Evolutionary conservation across 2,797 vertebrate genomes (phyloP).

Genomic region (Chromobotia macracanthus): DNA sequence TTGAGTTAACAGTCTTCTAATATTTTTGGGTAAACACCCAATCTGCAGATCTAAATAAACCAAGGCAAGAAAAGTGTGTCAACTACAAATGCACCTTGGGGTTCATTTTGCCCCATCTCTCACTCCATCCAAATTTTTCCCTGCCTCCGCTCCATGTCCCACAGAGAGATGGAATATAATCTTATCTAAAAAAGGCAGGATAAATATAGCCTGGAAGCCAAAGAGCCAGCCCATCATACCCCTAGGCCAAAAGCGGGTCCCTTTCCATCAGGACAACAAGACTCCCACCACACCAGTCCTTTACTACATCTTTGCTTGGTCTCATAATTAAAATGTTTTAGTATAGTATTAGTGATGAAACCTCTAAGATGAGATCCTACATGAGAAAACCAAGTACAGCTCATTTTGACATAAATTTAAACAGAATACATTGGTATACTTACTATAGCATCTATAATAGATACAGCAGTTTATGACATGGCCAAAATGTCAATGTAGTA

Average conservation of each 20-base stretch:
- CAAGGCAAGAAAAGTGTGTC: background rate
- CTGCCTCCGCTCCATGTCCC: constrained; percentile 48
- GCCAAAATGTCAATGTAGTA: background rate
- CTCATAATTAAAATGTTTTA: background rate
- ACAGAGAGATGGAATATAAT: constrained; percentile 65
- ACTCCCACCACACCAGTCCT: background rate
- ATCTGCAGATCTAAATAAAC: background rate
- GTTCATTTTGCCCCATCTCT: constrained; percentile 1
- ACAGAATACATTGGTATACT: too few relatives aligned
- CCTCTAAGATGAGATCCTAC: background rate
- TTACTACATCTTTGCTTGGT: background rate
- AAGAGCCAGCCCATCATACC: constrained; percentile 54
- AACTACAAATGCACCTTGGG: constrained; percentile 21
- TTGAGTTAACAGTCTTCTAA: background rate
- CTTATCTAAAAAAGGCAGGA: constrained; percentile 69
- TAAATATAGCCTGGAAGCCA: constrained; percentile 66
- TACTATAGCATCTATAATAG: background rate
- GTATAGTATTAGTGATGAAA: background rate
- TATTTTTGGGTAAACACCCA: background rate
- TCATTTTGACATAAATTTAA: too few relatives aligned
- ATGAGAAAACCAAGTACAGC: too few relatives aligned
- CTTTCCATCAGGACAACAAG: constrained; percentile 41
- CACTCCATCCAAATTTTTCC: constrained; percentile 36
- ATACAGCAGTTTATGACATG: background rate
- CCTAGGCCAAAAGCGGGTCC: constrained; percentile 53